phyloP scores from a whole-genome alignment of 2,113 vertebrate species.

The Lanius ludovicianus region DNA sequence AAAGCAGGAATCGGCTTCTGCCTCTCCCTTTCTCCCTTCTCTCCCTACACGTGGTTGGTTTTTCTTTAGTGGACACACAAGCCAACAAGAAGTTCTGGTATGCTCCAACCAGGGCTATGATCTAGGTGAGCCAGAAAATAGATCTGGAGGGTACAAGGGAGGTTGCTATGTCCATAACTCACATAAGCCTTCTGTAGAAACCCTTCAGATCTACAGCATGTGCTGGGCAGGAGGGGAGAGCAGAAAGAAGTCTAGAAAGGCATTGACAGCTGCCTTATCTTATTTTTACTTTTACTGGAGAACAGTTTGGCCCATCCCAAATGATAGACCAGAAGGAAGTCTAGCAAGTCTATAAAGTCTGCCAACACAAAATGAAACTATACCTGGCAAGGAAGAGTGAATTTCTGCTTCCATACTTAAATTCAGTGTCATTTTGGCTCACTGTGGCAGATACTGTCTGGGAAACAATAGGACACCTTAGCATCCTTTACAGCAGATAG shows the following conservation, averaged over 20 bases:
- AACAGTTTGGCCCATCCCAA: neutral
- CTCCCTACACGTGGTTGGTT: neutral
- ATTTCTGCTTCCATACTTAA: neutral
- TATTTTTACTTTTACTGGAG: neutral
- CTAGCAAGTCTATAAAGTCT: neutral
- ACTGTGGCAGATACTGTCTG: rapidly evolving
- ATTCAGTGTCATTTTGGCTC: neutral
- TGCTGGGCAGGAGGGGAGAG: neutral
- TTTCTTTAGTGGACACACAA: neutral
- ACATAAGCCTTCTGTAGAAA: neutral
- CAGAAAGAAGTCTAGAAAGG: neutral
- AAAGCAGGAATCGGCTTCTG: neutral
- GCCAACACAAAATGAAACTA: neutral
- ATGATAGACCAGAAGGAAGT: neutral
- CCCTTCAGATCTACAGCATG: neutral
- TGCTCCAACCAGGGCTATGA: neutral
- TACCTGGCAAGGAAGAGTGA: neutral
- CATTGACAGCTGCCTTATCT: neutral
- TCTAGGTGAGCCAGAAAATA: neutral
- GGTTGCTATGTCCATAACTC: neutral
- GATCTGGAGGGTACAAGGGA: neutral
- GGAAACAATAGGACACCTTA: neutral
- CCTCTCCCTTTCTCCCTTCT: neutral
- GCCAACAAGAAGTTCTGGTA: neutral
- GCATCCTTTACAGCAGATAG: neutral